Base-by-base conservation (phyloP, 2,888 invertebrate species). In the Cephus rjabovi region DNA sequence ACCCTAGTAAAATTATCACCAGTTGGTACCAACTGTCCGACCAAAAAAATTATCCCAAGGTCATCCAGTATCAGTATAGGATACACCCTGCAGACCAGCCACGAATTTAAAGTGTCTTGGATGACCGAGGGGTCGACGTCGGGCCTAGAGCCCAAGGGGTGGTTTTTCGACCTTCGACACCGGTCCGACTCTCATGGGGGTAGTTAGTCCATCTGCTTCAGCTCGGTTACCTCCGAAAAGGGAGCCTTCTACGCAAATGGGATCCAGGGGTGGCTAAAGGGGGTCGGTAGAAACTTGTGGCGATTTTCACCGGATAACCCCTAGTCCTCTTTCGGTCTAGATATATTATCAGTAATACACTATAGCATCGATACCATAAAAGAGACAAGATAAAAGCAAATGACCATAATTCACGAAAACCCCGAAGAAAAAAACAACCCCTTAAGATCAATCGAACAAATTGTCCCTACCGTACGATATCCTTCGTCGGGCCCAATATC, bases 161-260 rank as follows among this genome's bases (percentile, higher is more conserved):
- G 79, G 79, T 82, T 82, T 82, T 81, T 79, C 79, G 86, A 84
- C 87, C 87, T 83, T 84, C 81, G 81, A 81, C 84, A 82, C 80
- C 74, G 31, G 77, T 79, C 75, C 81, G 76, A 73, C 71, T 87
- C 90, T 88, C 90, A 37, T 77, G 89, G 87, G 91, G 85, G 86
- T 86, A 90, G 89, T 91, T 88, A 87, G 88, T 90, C 89, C 91
- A 89, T 90, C 89, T 90, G 90, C 84, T 87, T 81, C 69, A 75
- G 15, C 23, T 12, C 79, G 86, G 86, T 85, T 86, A 83, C 83
- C 83, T 86, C 74, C 71, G 77, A 23, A 35, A 68, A 75, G 71
- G 34, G 31, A 71, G 4, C 71, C 71, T 71, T 71, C 31, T 71
- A 71, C 71, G 34, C 33, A 71, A 71, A 71, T 71, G 71, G 71